Evolutionary conservation across 1,140 invertebrate genomes (phyloP).

Genomic region (Tachypleus tridentatus): DNA sequence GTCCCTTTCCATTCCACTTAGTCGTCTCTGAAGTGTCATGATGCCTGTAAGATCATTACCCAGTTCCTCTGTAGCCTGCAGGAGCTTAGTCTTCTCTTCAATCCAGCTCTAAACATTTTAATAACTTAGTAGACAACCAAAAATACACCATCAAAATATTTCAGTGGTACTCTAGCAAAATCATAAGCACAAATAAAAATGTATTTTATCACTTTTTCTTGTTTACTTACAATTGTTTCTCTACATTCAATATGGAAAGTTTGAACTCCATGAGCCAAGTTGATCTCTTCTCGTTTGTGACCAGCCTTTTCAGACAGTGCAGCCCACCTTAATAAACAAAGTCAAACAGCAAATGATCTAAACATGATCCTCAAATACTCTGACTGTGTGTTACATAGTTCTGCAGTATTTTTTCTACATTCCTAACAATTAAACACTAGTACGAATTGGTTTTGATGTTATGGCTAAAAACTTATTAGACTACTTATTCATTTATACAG

Average conservation of each 20-base stretch:
- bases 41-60: slow-evolving; percentile 89
- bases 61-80: slow-evolving; percentile 83
- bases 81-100: slow-evolving; percentile 94
- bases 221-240: slow-evolving; percentile 59
- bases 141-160: no score
- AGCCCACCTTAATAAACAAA: slow-evolving; percentile 54
- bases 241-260: slow-evolving; percentile 99
- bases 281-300: slow-evolving; percentile 41
- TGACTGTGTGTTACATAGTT: slow-evolving; percentile 82
- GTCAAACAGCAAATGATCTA: no score
- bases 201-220: no score
- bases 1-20: slow-evolving; percentile 97
- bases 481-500: no score
- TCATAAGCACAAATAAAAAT: no score
- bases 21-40: slow-evolving; percentile 62
- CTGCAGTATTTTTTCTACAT: slow-evolving; percentile 51
- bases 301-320: slow-evolving; percentile 23
- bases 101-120: slow-evolving; percentile 64
- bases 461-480: no score
- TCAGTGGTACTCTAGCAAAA: no score
- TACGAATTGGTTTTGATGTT: no score
- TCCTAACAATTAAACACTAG: no score
- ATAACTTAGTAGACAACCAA: neutral
- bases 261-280: slow-evolving; percentile 92
- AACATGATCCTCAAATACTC: no score